A percentile compares a stretch with the other conserved stretches of the same genome.
Conservation (phyloP, 2,113 vertebrate species). For the Coracopsis vasa region DNA sequence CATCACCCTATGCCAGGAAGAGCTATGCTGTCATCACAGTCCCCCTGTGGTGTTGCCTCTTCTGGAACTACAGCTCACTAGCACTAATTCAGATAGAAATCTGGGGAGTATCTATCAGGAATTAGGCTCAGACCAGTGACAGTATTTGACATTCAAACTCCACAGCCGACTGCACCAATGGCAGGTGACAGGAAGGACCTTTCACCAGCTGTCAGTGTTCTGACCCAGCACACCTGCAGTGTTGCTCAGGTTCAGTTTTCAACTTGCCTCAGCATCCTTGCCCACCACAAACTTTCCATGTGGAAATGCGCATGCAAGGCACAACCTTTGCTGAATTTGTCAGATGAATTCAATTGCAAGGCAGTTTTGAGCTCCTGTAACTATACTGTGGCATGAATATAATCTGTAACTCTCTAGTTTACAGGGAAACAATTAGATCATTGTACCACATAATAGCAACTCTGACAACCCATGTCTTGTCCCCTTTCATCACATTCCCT, state of each 20-base stretch:
- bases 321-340: not conserved
- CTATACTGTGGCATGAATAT: not conserved
- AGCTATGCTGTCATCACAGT: not conserved
- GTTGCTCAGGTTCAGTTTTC: not conserved
- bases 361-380: not conserved
- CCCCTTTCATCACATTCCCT: not conserved
- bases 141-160: not conserved
- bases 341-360: not conserved
- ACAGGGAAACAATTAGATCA: not conserved
- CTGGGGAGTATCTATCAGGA: not conserved
- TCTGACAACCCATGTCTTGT: not conserved
- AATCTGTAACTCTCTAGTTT: not conserved
- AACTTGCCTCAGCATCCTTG: not conserved
- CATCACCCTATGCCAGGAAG: rapidly evolving
- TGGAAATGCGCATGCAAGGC: not conserved
- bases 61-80: not conserved
- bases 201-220: not conserved
- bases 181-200: not conserved
- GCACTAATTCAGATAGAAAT: not conserved
- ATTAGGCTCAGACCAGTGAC: not conserved
- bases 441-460: not conserved
- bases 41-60: not conserved
- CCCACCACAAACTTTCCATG: not conserved
- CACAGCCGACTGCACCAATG: not conserved
- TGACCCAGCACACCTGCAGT: not conserved